phyloP scores from a whole-genome alignment of 2,888 invertebrate genomes.

The Calameuta pallipes region DNA sequence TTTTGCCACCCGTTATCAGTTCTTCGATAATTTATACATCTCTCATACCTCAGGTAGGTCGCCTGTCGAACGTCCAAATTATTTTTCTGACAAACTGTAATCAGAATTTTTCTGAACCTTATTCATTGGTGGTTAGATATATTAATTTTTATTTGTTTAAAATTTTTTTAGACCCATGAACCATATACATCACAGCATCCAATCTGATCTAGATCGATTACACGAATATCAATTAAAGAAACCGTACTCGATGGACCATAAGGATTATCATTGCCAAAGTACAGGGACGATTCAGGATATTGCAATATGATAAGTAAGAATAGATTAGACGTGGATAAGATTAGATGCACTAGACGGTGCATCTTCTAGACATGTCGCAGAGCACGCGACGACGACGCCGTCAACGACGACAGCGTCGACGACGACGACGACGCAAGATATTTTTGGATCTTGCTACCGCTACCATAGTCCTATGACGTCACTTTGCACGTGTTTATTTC shows the following conservation, averaged over 20 bases:
- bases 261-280: not conserved
- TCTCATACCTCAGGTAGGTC: not conserved
- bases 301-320: not conserved
- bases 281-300: not conserved
- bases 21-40: not conserved
- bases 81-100: not conserved
- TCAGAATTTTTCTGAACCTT: not conserved
- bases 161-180: not conserved
- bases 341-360: not conserved
- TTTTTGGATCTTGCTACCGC: slow-evolving; percentile 31
- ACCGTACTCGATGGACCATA: not conserved
- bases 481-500: slow-evolving; percentile 58
- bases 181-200: not conserved
- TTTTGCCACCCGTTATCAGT: not conserved
- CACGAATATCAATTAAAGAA: not conserved
- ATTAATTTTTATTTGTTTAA: not conserved
- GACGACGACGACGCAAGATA: slow-evolving; percentile 26
- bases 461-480: slow-evolving; percentile 44
- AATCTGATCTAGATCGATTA: not conserved
- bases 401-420: slow-evolving; percentile 26
- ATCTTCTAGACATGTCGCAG: not conserved
- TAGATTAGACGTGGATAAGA: not conserved
- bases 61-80: not conserved
- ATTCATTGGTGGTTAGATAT: not conserved
- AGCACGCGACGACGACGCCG: slow-evolving; percentile 26